Conservation (phyloP, 2,888 invertebrate genomes). For the Dynastes maya region DNA sequence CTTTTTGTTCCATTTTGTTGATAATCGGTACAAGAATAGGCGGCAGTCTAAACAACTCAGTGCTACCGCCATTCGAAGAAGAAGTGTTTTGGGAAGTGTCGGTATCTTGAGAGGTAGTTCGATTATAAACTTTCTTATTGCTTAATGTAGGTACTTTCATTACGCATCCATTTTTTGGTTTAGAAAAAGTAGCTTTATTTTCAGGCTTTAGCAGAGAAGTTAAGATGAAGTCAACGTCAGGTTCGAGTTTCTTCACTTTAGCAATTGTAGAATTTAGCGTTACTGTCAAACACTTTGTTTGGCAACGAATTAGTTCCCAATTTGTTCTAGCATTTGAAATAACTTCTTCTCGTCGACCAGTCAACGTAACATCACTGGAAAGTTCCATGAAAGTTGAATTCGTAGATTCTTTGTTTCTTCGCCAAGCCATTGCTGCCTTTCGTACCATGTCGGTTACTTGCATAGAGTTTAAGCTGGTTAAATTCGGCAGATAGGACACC, state of each 20-base stretch:
- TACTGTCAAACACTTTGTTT: conserved; percentile 74
- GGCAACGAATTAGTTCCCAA: conserved; percentile 84
- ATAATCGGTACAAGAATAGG: conserved; percentile 82
- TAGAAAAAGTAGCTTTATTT: conserved; percentile 40
- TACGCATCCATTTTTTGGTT: conserved; percentile 47
- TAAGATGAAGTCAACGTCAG: conserved; percentile 68
- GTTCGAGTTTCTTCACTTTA: conserved; percentile 65
- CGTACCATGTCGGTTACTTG: conserved; percentile 86
- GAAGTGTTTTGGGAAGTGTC: conserved; percentile 77
- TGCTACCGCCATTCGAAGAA: conserved; percentile 69
- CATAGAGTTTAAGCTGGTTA: conserved; percentile 83
- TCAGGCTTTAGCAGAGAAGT: conserved; percentile 66
- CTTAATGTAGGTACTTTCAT: conserved; percentile 69
- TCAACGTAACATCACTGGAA: conserved; percentile 73
- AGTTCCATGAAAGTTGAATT: conserved; percentile 79
- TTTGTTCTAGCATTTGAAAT: conserved; percentile 91
- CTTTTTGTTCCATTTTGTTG: conserved; percentile 74
- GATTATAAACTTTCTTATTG: conserved; percentile 71
- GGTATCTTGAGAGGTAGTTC: conserved; percentile 73
- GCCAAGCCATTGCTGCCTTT: conserved; percentile 86
- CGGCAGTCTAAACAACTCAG: conserved; percentile 77
- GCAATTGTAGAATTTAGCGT: conserved; percentile 65
- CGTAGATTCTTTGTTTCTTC: conserved; percentile 83
- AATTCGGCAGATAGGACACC: conserved; percentile 84
- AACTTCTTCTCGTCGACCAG: conserved; percentile 84